Conservation (phyloP, 2,888 invertebrate genomes). For the Agrilus mali region DNA sequence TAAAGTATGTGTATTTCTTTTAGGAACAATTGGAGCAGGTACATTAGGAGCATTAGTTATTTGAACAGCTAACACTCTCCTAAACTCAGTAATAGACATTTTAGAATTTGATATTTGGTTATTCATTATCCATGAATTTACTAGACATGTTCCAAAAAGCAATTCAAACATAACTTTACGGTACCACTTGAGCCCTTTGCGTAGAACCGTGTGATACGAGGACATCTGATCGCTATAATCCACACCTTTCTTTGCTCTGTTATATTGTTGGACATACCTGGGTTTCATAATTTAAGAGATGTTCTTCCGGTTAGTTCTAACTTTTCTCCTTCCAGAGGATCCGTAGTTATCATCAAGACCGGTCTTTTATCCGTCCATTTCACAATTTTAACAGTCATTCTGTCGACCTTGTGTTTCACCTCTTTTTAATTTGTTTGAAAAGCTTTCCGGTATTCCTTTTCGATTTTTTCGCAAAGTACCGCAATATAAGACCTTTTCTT, state of each 20-base stretch:
- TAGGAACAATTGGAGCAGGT: neutral
- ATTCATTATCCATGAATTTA: slow-evolving; percentile 2
- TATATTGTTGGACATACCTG: slow-evolving; percentile 6
- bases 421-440: too few relatives aligned
- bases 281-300: slow-evolving; percentile 6
- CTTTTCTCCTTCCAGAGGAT: neutral
- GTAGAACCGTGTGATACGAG: slow-evolving; percentile 8
- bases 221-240: slow-evolving; percentile 9
- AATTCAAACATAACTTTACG: slow-evolving; percentile 9
- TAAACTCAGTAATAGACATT: slow-evolving; percentile 7
- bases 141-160: slow-evolving; percentile 6
- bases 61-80: slow-evolving; percentile 2
- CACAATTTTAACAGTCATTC: too few relatives aligned
- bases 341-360: neutral
- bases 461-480: too few relatives aligned
- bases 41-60: neutral
- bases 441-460: too few relatives aligned
- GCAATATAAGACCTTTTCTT: too few relatives aligned
- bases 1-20: slow-evolving; percentile 7
- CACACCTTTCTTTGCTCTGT: slow-evolving; percentile 7
- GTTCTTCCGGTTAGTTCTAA: slow-evolving; percentile 3
- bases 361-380: too few relatives aligned
- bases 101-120: slow-evolving; percentile 4
- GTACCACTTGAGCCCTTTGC: slow-evolving; percentile 12
- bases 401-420: too few relatives aligned